Evolutionary conservation across 2,113 vertebrate genomes (phyloP).

Genomic region (Mustela lutreola): DNA sequence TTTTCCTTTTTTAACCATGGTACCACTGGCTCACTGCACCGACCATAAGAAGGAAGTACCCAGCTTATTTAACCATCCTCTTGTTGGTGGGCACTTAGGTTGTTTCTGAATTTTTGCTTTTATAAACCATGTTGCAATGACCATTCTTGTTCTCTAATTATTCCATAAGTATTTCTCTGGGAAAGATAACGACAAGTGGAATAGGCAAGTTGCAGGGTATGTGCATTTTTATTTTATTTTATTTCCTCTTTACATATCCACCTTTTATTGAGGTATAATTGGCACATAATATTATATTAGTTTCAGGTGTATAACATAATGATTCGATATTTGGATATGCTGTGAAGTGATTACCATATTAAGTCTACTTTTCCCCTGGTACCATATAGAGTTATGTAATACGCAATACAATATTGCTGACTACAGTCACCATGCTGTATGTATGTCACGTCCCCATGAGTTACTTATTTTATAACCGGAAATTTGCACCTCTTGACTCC

Average conservation of each 20-base stretch:
- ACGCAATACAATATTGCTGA: background rate
- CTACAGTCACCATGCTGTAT: background rate
- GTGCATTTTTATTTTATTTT: constrained; percentile 5
- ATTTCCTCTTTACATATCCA: background rate
- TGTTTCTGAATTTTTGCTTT: background rate
- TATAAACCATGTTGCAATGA: background rate
- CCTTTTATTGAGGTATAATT: background rate
- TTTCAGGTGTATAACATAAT: background rate
- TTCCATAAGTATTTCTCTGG: background rate
- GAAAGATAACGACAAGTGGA: background rate
- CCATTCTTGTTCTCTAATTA: background rate
- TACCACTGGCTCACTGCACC: background rate
- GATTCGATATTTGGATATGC: background rate
- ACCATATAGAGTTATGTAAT: background rate
- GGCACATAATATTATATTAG: background rate
- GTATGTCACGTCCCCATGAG: background rate
- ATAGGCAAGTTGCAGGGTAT: background rate
- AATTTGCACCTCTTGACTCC: background rate
- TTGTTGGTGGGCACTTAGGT: background rate
- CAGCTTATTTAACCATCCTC: background rate
- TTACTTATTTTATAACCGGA: background rate
- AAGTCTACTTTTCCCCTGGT: background rate
- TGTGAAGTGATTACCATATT: background rate
- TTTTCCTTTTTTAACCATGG: background rate
- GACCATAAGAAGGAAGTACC: background rate